Evolutionary conservation across 1,140 invertebrate genomes (phyloP), one percentile per base, ranked within the genome.

Genomic region (Drosophila persimilis): DNA sequence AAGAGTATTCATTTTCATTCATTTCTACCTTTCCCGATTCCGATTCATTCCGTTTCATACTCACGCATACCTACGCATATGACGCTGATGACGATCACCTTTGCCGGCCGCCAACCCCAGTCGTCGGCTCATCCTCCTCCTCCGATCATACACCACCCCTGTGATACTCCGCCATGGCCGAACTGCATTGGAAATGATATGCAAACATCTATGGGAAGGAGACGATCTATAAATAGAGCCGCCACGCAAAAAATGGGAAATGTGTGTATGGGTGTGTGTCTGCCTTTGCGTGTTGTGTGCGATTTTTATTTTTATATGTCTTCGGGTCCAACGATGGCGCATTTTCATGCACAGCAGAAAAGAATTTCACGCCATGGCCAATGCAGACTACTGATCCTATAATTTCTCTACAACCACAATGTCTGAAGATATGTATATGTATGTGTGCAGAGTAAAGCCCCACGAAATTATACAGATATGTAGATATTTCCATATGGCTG

Each of bases 131-230:
- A 26, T 26, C 24, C 24, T 26, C 24, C 24, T 26, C 39, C 24
- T 22, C 5, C 5, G 31, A 31, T 26, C 51, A 43, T 11, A 22
- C 20, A n/a, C 24, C 29, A 22, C 47, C 52, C 15, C 22, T 52
- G 45, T 22, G 61, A 76, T 51, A 24, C 17, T 45, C 43, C 43
- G n/a, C 52, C 63, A 50, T 48, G 65, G 51, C 51, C 65, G 63
- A 69, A 69, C 55, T 85, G 83, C 81, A 85, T 85, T 86, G 81
- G 81, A 85, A 85, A 81, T 88, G 60, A 75, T 86, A 88, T 86
- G 83, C 81, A 86, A 86, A 85, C 45, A 73, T 55, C 65, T 52
- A 47, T 53, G 44, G 60, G 55, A 53, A 41, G 51, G 20, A 74
- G 51, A 60, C 43, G 43, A 22, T 63, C 81, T 88, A 78, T 75